A percentile compares a stretch with the other conserved stretches of the same genome.
Evolutionary conservation across 2,888 invertebrate species (phyloP).

Genomic region (Meiosimyza platycephala): DNA sequence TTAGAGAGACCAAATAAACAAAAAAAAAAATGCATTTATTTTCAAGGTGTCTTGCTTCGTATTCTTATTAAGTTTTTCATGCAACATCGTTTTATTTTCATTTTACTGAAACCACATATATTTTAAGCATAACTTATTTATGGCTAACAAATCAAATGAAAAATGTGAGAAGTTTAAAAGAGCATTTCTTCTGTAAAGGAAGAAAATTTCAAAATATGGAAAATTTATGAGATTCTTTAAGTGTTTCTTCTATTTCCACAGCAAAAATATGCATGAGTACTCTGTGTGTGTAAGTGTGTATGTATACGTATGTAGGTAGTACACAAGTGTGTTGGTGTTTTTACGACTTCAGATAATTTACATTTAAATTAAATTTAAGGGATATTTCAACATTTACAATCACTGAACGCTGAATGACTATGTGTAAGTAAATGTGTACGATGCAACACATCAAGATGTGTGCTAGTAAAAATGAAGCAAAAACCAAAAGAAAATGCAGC

Average conservation of each 20-base stretch:
- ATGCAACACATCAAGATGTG: background rate
- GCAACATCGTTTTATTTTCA: background rate
- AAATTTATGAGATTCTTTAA: slow-evolving; percentile 34
- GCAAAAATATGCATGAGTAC: background rate
- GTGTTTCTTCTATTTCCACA: background rate
- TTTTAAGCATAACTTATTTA: slow-evolving; percentile 23
- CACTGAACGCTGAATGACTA: background rate
- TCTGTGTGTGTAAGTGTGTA: background rate
- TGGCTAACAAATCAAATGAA: slow-evolving; percentile 33
- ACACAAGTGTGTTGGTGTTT: background rate
- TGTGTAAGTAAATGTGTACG: background rate
- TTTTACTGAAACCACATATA: slow-evolving; percentile 8
- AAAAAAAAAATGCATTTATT: too few species aligned
- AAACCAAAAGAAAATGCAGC: background rate
- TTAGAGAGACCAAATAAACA: too few species aligned
- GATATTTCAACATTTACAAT: slow-evolving; percentile 10
- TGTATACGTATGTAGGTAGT: background rate
- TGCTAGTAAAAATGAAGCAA: background rate
- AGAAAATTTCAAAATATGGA: slow-evolving; percentile 6
- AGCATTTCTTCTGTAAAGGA: slow-evolving; percentile 12
- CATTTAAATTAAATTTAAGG: slow-evolving; percentile 24
- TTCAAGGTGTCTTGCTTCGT: background rate
- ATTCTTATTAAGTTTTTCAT: background rate
- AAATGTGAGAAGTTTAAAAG: slow-evolving; percentile 31
- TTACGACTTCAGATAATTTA: slow-evolving; percentile 17